These are phyloP conservation scores for Bilobella aurantiaca DNA, from an alignment of 1,140 invertebrate genomes.

Conservation along the genomic window DNA sequence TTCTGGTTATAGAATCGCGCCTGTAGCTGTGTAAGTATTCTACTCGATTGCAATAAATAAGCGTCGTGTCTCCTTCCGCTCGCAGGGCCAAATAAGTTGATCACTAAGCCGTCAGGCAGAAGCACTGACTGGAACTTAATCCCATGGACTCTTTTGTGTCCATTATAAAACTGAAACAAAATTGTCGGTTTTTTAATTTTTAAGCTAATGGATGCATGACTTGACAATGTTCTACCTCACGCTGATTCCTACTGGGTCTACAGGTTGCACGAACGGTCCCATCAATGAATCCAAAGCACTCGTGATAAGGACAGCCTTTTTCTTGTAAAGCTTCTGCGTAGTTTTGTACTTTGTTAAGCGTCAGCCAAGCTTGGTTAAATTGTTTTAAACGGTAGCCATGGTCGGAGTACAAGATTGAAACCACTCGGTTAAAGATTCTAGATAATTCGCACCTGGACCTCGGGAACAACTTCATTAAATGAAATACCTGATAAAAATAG, in stretches of 20 bases:
- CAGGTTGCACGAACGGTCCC: not conserved
- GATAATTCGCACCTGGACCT: not conserved
- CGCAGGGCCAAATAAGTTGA: not conserved
- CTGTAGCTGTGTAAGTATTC: not conserved
- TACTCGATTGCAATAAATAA: not conserved
- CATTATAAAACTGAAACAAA: conserved; percentile 4
- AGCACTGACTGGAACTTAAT: not conserved
- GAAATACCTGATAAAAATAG: not conserved
- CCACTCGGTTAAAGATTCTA: not conserved
- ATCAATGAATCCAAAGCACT: conserved; percentile 2
- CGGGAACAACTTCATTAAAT: not conserved
- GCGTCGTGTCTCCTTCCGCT: not conserved
- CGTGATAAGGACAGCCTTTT: not conserved
- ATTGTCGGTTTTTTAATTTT: not conserved
- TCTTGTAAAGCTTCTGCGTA: not conserved
- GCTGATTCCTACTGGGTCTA: not conserved
- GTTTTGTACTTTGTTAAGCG: not conserved
- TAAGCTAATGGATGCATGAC: not conserved
- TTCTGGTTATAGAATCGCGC: not conserved
- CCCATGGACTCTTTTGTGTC: not conserved
- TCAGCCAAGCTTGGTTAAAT: not conserved
- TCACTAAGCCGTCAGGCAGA: not conserved
- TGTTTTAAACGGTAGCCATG: not conserved
- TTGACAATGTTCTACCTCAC: not conserved
- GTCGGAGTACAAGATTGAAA: not conserved